A percentile compares a stretch with the other conserved stretches of the same genome.
Evolutionary conservation across 2,888 invertebrate species (phyloP).

Genomic region (Cantharis flavilabris): DNA sequence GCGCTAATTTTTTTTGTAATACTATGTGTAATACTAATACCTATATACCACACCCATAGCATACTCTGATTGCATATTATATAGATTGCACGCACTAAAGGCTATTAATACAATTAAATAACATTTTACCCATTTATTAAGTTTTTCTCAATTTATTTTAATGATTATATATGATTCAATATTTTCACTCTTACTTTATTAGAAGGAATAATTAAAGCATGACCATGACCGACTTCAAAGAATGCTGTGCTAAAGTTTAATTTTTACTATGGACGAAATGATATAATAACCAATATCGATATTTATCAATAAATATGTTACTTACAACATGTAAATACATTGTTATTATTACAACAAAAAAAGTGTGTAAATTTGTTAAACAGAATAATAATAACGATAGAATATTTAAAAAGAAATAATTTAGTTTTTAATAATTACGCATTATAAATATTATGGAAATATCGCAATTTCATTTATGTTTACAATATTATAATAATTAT

Average conservation of each 20-base stretch:
- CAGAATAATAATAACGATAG: not conserved
- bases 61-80: no score
- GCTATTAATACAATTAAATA: no score
- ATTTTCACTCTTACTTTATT: not conserved
- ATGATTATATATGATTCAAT: not conserved
- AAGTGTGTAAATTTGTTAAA: not conserved
- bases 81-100: no score
- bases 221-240: not conserved
- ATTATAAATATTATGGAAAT: no score
- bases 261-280: not conserved
- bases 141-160: not conserved
- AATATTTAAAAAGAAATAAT: no score
- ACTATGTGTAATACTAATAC: no score
- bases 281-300: not conserved
- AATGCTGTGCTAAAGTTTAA: not conserved
- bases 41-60: no score
- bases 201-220: not conserved
- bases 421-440: no score
- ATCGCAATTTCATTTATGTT: no score
- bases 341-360: not conserved
- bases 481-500: no score
- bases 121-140: not conserved
- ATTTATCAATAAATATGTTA: not conserved
- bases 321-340: not conserved
- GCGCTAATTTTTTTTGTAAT: no score